A percentile compares a stretch with the other conserved stretches of the same genome.
Conservation (phyloP, 92 coral and sea anemone genomes). For the Muricea muricata region DNA sequence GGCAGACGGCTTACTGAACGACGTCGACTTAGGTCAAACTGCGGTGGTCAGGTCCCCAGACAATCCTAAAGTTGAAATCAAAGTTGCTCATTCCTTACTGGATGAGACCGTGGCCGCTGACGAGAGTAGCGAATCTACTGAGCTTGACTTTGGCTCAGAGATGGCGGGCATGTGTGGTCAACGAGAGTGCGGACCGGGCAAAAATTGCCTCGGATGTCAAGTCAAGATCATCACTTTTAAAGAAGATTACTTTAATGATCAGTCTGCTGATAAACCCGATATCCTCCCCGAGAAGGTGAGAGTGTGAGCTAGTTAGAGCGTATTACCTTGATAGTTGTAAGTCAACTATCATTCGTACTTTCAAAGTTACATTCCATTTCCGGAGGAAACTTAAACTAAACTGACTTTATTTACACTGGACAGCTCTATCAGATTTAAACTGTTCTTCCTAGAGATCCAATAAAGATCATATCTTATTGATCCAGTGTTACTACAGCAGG, state of each 20-base stretch:
- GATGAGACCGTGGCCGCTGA: not conserved
- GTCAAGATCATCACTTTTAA: conserved; percentile 45
- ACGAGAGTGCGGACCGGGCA: conserved; percentile 54
- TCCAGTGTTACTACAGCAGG: too few relatives aligned
- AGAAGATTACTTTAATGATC: conserved; percentile 31
- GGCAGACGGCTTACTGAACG: conserved; percentile 28
- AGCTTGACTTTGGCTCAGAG: conserved; percentile 40
- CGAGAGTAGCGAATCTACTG: conserved; percentile 4
- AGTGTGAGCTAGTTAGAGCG: not conserved
- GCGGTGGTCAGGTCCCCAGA: conserved; percentile 26
- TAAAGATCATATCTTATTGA: too few relatives aligned
- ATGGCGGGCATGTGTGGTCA: conserved; percentile 23
- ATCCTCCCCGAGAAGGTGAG: conserved; percentile 3
- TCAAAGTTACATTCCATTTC: too few relatives aligned
- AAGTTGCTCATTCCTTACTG: conserved; percentile 21
- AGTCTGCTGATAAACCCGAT: conserved; percentile 8
- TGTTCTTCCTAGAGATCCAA: too few relatives aligned
- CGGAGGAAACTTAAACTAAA: too few relatives aligned
- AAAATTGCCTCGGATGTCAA: conserved; percentile 53
- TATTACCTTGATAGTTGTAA: too few relatives aligned
- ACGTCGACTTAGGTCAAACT: conserved; percentile 36
- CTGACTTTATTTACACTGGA: too few relatives aligned
- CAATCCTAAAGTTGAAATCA: conserved; percentile 17
- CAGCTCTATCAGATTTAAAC: too few relatives aligned
- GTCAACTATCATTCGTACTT: too few relatives aligned